Conservation (phyloP, 2,797 vertebrate genomes). For the Emys orbicularis region DNA sequence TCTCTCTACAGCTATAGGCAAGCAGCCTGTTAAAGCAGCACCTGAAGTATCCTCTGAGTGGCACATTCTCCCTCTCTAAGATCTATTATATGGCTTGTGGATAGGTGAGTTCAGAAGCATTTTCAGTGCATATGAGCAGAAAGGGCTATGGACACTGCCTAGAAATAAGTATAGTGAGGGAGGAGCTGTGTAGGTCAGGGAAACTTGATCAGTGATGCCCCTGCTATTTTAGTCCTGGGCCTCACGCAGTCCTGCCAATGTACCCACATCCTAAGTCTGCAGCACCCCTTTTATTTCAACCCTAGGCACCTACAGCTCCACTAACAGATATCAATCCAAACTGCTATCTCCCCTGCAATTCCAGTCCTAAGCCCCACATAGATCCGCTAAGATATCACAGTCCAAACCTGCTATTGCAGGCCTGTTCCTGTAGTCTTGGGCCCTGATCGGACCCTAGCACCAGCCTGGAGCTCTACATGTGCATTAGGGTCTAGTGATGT, state of each 20-base stretch:
- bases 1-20: not conserved
- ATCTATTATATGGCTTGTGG: not conserved
- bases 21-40: not conserved
- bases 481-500: rapidly evolving
- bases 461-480: not conserved
- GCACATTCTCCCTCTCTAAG: not conserved
- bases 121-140: not conserved
- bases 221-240: not conserved
- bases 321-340: not conserved
- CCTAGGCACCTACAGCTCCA: not conserved
- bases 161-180: not conserved
- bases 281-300: not conserved
- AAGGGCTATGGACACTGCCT: not conserved
- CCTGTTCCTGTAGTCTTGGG: not conserved
- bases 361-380: not conserved
- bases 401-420: not conserved
- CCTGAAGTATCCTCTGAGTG: not conserved
- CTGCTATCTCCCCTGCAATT: not conserved
- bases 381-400: not conserved
- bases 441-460: rapidly evolving
- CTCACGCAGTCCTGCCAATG: not conserved
- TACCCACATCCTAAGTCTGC: not conserved
- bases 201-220: not conserved
- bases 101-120: constrained; percentile 4
- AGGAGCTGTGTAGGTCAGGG: not conserved